Evolutionary conservation across 30 jellyfish, hydroid and myxozoan species (phyloP).

Genomic region (Aurelia sp.): DNA sequence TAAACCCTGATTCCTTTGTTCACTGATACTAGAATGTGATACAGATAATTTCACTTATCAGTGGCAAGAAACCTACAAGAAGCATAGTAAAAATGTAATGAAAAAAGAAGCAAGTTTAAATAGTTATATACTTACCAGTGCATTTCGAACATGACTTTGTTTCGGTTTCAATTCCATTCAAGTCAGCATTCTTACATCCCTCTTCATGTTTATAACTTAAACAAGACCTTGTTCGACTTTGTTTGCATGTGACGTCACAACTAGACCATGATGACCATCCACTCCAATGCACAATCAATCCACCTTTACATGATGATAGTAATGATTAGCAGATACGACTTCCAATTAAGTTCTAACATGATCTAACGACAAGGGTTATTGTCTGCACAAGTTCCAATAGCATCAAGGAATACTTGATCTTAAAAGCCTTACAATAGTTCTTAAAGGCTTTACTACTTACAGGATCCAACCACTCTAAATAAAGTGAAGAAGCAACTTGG

Average conservation of each 20-base stretch:
- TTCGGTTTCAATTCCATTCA: conserved; percentile 27
- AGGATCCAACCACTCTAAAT: too few relatives aligned
- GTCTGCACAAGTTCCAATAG: too few relatives aligned
- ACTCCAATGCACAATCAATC: conserved; percentile 9
- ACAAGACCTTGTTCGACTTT: conserved; percentile 9
- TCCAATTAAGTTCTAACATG: too few relatives aligned
- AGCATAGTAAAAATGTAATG: neutral
- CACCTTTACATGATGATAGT: neutral
- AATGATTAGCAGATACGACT: too few relatives aligned
- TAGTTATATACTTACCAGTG: neutral
- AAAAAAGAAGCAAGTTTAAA: neutral
- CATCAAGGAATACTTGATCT: too few relatives aligned
- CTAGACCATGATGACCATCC: conserved; percentile 29
- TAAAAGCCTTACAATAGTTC: too few relatives aligned
- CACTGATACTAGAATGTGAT: too few relatives aligned
- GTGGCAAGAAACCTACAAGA: neutral
- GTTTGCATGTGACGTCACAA: conserved; percentile 1
- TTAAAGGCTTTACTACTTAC: too few relatives aligned
- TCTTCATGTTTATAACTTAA: conserved; percentile 1
- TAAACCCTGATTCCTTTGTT: too few relatives aligned
- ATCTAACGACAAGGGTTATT: too few relatives aligned
- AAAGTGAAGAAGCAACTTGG: too few relatives aligned
- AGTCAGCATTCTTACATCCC: conserved; percentile 2
- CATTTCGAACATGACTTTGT: conserved; percentile 1
- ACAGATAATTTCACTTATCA: too few relatives aligned